Percentiles rank a stretch among this genome's conserved stretches.
Evolutionary conservation across 2,888 invertebrate species (phyloP).

Genomic region (Onchidella celtica): DNA sequence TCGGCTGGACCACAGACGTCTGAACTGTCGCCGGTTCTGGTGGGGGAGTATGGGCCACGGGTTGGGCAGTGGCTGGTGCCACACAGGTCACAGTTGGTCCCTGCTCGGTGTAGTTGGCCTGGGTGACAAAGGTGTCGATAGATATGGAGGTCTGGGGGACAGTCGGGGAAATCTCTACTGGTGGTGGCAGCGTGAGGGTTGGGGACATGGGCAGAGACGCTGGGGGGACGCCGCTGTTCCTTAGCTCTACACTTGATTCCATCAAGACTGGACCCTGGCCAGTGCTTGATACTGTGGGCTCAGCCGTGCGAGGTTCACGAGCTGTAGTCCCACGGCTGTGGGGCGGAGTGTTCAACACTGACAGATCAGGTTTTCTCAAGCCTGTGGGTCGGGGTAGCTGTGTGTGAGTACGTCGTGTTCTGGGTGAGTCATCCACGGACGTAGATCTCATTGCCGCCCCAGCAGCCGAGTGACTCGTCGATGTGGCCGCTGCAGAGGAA

Average conservation of each 20-base stretch:
- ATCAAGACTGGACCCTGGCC: not conserved
- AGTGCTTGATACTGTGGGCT: not conserved
- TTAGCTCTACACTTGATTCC: not conserved
- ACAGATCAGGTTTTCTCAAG: conserved; percentile 36
- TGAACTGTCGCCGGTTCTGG: not conserved
- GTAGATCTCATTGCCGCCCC: not conserved
- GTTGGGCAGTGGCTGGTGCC: not conserved
- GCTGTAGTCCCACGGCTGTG: not conserved
- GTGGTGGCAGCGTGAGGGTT: not conserved
- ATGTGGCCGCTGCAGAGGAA: not conserved
- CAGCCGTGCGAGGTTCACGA: not conserved
- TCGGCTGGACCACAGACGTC: not conserved
- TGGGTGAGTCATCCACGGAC: not conserved
- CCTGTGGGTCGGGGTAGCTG: conserved; percentile 11
- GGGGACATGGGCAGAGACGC: not conserved
- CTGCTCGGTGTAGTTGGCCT: not conserved
- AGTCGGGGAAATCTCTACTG: not conserved
- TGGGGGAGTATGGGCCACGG: not conserved
- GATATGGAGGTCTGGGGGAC: not conserved
- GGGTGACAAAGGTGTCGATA: not conserved
- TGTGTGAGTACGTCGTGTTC: not conserved
- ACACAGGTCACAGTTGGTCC: too few relatives aligned
- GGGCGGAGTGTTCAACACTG: conserved; percentile 6
- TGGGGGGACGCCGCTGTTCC: not conserved
- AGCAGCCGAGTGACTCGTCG: not conserved